A percentile compares a stretch with the other conserved stretches of the same genome.
Evolutionary conservation across 2,888 invertebrate genomes (phyloP).

Genomic region (Dexiosoma caninum): DNA sequence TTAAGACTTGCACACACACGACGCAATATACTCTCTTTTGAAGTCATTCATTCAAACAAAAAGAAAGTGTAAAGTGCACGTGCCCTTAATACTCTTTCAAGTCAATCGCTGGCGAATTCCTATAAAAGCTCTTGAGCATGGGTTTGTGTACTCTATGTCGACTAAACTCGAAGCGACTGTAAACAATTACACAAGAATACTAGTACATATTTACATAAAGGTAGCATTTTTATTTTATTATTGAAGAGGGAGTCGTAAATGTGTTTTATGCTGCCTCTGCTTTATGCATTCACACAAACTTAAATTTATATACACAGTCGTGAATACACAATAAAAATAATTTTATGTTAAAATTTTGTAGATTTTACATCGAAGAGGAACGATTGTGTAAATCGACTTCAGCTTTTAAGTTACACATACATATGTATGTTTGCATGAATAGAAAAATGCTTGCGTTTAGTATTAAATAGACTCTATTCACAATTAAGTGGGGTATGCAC

Average conservation of each 20-base stretch:
- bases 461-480: no score
- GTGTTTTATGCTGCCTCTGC: neutral
- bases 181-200: neutral
- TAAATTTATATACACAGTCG: neutral
- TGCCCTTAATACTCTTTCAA: conserved; percentile 41
- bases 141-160: conserved; percentile 2
- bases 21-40: conserved; percentile 22
- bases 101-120: neutral
- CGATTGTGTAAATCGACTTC: no score
- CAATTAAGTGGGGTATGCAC: no score
- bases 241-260: conserved; percentile 14
- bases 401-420: no score
- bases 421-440: no score
- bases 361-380: neutral
- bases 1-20: neutral
- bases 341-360: neutral
- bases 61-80: conserved; percentile 53
- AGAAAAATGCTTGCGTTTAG: no score
- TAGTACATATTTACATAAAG: neutral
- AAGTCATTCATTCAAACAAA: conserved; percentile 24
- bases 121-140: neutral
- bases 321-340: neutral
- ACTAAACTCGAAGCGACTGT: conserved; percentile 9
- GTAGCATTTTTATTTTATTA: neutral
- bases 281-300: neutral